Percentiles rank a stretch among this genome's conserved stretches.
phyloP scores from a whole-genome alignment of 2,797 vertebrate genomes.

The Ciconia nigra region DNA sequence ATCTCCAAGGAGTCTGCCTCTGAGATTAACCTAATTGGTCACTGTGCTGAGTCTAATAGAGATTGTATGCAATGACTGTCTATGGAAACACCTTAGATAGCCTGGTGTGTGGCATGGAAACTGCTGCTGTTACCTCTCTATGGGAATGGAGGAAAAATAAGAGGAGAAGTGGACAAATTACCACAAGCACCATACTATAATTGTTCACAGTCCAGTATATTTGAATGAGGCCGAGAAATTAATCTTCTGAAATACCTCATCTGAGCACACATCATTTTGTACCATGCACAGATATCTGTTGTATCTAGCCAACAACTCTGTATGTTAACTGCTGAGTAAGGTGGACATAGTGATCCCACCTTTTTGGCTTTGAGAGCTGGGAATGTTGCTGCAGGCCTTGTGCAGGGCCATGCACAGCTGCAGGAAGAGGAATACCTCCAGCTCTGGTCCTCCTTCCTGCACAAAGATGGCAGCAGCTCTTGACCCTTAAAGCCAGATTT shows the following conservation, averaged over 20 bases:
- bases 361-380: background rate
- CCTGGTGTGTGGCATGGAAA: background rate
- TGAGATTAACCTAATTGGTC: constrained; percentile 68
- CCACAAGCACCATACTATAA: background rate
- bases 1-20: constrained; percentile 39
- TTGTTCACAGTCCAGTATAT: background rate
- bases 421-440: background rate
- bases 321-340: background rate
- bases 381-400: background rate
- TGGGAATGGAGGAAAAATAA: background rate
- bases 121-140: background rate
- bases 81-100: background rate
- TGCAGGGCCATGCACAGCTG: accelerated
- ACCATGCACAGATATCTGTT: background rate
- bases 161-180: background rate
- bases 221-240: background rate
- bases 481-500: background rate
- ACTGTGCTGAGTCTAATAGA: constrained; percentile 36
- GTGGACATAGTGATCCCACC: background rate
- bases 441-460: background rate
- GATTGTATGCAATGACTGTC: background rate
- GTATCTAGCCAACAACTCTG: background rate
- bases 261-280: background rate
- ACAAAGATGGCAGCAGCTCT: background rate
- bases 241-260: background rate